Evolutionary conservation across 1,140 invertebrate species (phyloP), one percentile per base, ranked within the genome.

Genomic region (Dendroctonus valens): DNA sequence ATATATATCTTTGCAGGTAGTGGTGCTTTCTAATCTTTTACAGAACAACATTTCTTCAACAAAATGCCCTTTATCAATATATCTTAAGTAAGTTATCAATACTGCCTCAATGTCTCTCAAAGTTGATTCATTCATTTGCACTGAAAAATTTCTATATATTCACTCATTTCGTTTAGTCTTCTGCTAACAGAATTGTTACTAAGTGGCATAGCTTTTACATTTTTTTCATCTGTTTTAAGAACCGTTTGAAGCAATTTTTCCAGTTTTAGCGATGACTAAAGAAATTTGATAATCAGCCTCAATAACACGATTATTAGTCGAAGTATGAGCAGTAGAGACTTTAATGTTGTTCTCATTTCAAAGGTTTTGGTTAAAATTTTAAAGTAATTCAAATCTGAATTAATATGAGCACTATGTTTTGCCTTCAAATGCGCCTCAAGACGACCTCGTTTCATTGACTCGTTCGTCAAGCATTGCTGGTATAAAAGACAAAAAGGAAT

Each of bases 101-200:
- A 73, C 26, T 7, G 59, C 58, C 52, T 73, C 63, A 69, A 52
- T 73, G 61, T 72, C 66, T 52, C 59, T 61, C 59, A 66, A 66
- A 62, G 55, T 74, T 64, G 70, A 64, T 67, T 73, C 68, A 72
- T 74, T 51, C 62, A 74, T 70, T 68, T 72, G 70, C 55, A 66
- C 58, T 65, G 58, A 67, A 53, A 64, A 64, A 39, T 73, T 72
- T 72, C 65, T 59, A 74, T 41, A 53, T 70, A 68, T 67, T 72
- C 67, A 61, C 61, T 67, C 72, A 70, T 73, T 69, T 72, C 64
- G 42, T 68, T 44, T 64, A 65, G 68, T 70, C 66, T 70, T 69
- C 67, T n/a, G n/a, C n/a, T n/a, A n/a, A n/a, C n/a, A n/a, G n/a
- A n/a, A n/a, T n/a, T n/a, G n/a, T n/a, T n/a, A 70, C 65, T 73